Conservation (phyloP, 2,113 vertebrate species). For the Hucho hucho region DNA sequence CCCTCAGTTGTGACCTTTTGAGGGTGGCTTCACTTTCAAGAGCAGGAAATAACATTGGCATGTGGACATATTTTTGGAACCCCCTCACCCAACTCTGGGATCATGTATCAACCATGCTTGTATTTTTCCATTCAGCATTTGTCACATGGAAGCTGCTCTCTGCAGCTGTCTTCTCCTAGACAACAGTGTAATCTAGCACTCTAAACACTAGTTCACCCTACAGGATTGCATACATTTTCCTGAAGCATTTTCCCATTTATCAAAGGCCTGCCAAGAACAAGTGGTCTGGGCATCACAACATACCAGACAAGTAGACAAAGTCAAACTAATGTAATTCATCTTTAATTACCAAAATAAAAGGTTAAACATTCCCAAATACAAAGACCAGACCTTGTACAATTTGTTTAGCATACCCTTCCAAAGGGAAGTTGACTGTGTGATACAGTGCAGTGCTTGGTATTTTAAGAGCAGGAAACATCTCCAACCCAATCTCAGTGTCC, state of each 20-base stretch:
- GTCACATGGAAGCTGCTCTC: background rate
- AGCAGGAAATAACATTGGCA: no score
- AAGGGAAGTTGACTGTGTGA: constrained; percentile 49
- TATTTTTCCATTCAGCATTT: background rate
- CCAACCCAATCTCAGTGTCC: constrained; percentile 16
- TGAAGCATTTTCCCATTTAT: no score
- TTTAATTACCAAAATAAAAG: constrained; percentile 75
- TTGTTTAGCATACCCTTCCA: constrained; percentile 16
- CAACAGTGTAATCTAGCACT: background rate
- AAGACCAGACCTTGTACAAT: constrained; percentile 59
- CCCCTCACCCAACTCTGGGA: constrained; percentile 11
- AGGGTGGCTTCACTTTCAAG: no score
- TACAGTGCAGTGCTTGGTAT: constrained; percentile 29
- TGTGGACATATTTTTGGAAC: background rate
- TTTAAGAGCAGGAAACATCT: constrained; percentile 9
- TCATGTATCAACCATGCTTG: background rate
- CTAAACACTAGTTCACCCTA: background rate
- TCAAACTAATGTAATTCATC: constrained; percentile 31
- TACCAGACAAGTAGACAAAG: background rate
- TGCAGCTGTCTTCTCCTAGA: background rate
- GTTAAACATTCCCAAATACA: constrained; percentile 67
- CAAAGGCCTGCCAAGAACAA: no score
- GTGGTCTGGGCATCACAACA: background rate
- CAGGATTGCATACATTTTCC: no score
- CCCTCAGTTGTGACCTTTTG: background rate